A percentile compares a stretch with the other conserved stretches of the same genome.
phyloP scores from a whole-genome alignment of 2,113 vertebrate genomes.

The Corynorhinus townsendii region DNA sequence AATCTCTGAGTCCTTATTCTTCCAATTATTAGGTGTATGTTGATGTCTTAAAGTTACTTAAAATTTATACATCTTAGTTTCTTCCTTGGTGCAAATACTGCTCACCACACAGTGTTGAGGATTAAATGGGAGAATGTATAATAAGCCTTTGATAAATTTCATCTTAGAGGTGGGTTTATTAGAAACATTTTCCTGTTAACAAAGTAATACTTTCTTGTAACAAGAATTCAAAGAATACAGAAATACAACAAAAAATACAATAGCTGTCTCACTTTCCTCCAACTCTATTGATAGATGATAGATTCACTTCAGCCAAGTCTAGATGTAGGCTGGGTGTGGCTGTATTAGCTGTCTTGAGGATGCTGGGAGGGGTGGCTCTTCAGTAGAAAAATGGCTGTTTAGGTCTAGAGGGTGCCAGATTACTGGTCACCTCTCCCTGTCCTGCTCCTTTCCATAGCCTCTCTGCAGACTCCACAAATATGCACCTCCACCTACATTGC shows the following conservation, averaged over 20 bases:
- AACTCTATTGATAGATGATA: not conserved
- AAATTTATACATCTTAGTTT: not conserved
- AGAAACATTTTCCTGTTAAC: not conserved
- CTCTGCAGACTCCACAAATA: no score
- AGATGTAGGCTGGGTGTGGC: no score
- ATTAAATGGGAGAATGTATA: not conserved
- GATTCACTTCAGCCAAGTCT: no score
- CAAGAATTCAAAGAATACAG: slow-evolving; percentile 10
- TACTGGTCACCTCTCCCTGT: no score
- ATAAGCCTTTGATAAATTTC: not conserved
- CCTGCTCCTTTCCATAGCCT: no score
- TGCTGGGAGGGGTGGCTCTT: no score
- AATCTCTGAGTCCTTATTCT: not conserved
- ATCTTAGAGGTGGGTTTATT: not conserved
- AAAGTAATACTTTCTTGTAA: not conserved
- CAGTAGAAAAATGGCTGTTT: no score
- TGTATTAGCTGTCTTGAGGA: no score
- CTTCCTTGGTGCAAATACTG: not conserved
- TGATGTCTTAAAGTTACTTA: not conserved
- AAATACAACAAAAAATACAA: not conserved
- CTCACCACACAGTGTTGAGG: not conserved
- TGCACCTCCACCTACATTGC: no score
- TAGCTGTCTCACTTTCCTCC: not conserved
- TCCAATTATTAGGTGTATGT: not conserved
- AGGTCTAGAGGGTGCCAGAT: no score